Base-by-base conservation (phyloP, 2,888 invertebrate species). In the Eupithecia subumbrata region DNA sequence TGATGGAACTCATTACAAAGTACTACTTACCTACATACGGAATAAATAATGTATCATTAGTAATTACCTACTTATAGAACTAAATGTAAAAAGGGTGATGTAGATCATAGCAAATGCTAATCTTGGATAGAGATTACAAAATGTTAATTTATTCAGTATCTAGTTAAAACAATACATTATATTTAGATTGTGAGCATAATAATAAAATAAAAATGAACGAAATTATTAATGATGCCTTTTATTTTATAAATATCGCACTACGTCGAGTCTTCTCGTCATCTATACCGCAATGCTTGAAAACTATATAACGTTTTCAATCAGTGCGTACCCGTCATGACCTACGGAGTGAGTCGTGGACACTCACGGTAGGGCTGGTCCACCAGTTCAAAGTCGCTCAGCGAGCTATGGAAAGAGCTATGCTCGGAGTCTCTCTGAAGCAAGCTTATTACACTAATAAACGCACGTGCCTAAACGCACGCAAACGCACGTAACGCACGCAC, bases 121-220 rank as follows among this genome's bases (percentile, higher is more conserved):
- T 85, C 84, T 85, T 89, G 84, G 77, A 88, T 90, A 89, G 87
- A 88, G 84, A 89, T 88, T 89, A 89, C 89, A 77, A 89, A 79
- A 86, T 86, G 85, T 90, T 93, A 89, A 93, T 93, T 93, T 92
- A 92, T 93, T 92, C 85, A 83, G 88, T 94, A 68, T 22, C 12
- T 68, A 93, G 91, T 83, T 88, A 89, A 85, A 84, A 72, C 83
- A 88, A 88, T 88, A 90, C 91, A 92, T 88, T 92, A 89, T 92
- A 92, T 87, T 91, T 94, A 93, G 93, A 92, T 91, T 92, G 92
- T 92, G 92, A 90, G 91, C 89, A 93, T 92, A 89, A 89, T 89
- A 89, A 86, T 76, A 76, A 91, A 89, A 87, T 90, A 90, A 86
- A 92, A 90, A 60, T 25, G 60, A 60, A 25, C 3, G 92, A 80